These are phyloP conservation scores for Molothrus ater DNA, from an alignment of 2,797 vertebrate species.

Conservation along the genomic window DNA sequence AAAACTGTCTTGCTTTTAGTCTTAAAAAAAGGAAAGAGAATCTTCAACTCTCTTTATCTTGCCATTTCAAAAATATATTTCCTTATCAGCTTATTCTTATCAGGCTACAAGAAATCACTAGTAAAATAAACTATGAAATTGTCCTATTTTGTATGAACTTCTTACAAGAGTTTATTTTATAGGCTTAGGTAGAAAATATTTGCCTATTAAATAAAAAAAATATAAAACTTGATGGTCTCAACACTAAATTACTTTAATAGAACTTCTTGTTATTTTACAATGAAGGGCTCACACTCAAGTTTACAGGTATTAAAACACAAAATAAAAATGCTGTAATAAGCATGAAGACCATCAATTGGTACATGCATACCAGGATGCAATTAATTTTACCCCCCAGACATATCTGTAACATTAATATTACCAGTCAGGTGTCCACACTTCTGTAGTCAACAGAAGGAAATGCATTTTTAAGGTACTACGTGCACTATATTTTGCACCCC, in stretches of 20 bases:
- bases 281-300: background rate
- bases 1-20: background rate
- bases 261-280: background rate
- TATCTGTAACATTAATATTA: background rate
- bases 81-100: background rate
- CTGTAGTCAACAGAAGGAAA: background rate
- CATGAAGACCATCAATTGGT: fast-evolving
- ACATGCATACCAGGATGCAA: background rate
- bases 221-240: background rate
- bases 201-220: background rate
- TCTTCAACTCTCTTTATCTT: background rate
- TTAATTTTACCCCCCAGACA: background rate
- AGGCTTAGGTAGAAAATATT: background rate
- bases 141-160: background rate
- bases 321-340: background rate
- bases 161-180: background rate
- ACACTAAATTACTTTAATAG: background rate
- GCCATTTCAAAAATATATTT: background rate
- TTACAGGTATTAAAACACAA: background rate
- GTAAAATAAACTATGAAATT: background rate
- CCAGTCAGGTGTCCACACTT: background rate
- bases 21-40: background rate
- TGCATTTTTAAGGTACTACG: background rate
- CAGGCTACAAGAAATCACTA: background rate
- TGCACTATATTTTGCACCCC: background rate